Percentiles rank a stretch among this genome's conserved stretches.
Evolutionary conservation across 2,888 invertebrate species (phyloP).

Genomic region (Sinotaia quadrata): DNA sequence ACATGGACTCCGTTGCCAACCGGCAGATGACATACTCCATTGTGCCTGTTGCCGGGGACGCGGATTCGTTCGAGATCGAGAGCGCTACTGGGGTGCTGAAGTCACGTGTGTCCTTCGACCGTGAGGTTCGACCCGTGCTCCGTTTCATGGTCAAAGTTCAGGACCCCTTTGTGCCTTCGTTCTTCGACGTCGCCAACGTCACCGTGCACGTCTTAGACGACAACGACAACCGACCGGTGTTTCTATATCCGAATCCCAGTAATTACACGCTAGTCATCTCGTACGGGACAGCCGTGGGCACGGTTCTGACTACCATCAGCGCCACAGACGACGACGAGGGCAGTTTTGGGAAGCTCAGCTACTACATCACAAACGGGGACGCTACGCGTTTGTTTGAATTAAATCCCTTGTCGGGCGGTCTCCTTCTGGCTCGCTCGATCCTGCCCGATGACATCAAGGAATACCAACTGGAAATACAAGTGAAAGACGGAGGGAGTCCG

Average conservation of each 20-base stretch:
- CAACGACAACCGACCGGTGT: conserved; percentile 90
- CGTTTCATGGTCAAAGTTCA: conserved; percentile 87
- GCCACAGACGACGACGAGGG: conserved; percentile 95
- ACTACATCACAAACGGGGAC: conserved; percentile 79
- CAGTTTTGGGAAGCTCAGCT: conserved; percentile 66
- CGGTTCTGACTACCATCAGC: conserved; percentile 76
- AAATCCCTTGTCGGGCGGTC: conserved; percentile 70
- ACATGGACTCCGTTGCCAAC: conserved; percentile 91
- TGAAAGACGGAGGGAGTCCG: conserved; percentile 53
- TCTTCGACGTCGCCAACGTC: conserved; percentile 88
- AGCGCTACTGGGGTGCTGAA: conserved; percentile 87
- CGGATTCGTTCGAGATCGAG: conserved; percentile 75
- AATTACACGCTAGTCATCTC: conserved; percentile 61
- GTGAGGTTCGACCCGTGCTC: conserved; percentile 88
- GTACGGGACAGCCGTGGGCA: conserved; percentile 54
- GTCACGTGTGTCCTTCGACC: conserved; percentile 85
- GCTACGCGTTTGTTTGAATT: conserved; percentile 72
- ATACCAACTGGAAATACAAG: conserved; percentile 52
- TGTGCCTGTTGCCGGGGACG: conserved; percentile 24
- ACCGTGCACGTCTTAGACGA: conserved; percentile 96
- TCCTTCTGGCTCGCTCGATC: conserved; percentile 60
- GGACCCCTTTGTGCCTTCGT: conserved; percentile 79
- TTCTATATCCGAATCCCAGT: conserved; percentile 54
- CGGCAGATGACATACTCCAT: conserved; percentile 76
- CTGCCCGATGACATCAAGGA: conserved; percentile 45